Conservation (phyloP, 2,113 vertebrate genomes). For the Oceanites oceanicus region DNA sequence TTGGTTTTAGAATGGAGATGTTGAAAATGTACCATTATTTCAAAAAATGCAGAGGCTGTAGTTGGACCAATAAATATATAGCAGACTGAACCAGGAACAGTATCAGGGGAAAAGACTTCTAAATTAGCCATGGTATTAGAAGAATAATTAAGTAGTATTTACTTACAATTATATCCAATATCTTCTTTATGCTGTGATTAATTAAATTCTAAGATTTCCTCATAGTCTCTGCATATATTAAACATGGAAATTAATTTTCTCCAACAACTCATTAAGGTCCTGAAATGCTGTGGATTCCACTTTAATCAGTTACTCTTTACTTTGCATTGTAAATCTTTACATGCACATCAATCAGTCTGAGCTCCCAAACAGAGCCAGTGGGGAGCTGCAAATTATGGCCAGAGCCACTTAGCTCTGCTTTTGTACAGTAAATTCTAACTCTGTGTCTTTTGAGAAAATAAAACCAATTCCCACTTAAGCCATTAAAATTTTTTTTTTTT, state of each 20-base stretch:
- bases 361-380: background rate
- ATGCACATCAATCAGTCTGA: background rate
- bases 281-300: background rate
- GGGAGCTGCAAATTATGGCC: background rate
- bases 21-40: background rate
- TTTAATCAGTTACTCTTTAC: slow-evolving; percentile 4
- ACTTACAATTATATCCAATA: slow-evolving; percentile 36
- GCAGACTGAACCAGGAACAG: background rate
- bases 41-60: background rate
- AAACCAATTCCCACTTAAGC: background rate
- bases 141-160: slow-evolving; percentile 59
- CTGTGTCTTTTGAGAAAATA: background rate
- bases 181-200: slow-evolving; percentile 15
- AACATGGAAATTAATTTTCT: slow-evolving; percentile 49
- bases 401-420: background rate
- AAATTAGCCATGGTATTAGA: slow-evolving; percentile 18
- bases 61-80: background rate
- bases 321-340: slow-evolving; percentile 18
- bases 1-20: background rate
- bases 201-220: slow-evolving; percentile 52
- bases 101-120: background rate
- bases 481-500: background rate
- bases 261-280: background rate
- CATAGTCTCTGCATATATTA: background rate
- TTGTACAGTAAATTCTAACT: background rate